These are phyloP conservation scores for Eristalinus aeneus DNA, from an alignment of 2,888 invertebrate species.

Conservation along the genomic window DNA sequence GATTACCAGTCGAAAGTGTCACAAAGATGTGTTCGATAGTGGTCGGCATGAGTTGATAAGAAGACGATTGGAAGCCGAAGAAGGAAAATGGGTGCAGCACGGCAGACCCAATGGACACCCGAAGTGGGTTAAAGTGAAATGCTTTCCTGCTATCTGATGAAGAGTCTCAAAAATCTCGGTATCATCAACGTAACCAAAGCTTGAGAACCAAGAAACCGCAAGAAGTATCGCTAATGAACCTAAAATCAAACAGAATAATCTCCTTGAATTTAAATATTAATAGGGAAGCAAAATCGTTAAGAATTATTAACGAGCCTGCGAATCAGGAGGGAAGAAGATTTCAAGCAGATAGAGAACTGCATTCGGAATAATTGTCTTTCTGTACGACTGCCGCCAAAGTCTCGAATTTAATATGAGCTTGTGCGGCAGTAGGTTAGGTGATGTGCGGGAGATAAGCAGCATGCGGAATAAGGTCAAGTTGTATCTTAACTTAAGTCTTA, in stretches of 20 bases:
- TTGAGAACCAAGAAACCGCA: neutral
- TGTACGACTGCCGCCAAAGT: neutral
- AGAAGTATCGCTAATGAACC: neutral
- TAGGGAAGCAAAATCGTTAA: neutral
- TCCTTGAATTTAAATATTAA: neutral
- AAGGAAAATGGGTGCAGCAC: neutral
- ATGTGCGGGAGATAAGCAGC: too few relatives aligned
- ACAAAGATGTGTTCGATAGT: neutral
- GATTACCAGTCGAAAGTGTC: neutral
- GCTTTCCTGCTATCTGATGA: too few relatives aligned
- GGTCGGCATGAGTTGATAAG: neutral
- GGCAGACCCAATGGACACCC: neutral
- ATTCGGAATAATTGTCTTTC: neutral
- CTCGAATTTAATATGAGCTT: neutral
- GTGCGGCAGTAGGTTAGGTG: neutral
- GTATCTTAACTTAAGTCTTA: too few relatives aligned
- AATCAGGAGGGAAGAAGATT: neutral
- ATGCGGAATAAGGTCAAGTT: too few relatives aligned
- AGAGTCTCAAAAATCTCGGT: neutral
- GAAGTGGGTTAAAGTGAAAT: neutral
- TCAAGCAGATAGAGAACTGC: neutral
- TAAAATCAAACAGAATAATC: neutral
- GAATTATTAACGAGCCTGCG: neutral
- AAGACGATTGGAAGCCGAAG: neutral
- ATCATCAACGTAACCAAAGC: neutral